Evolutionary conservation across 2,113 vertebrate genomes (phyloP), one percentile per base, ranked within the genome.

Genomic region (Podarcis raffonei): DNA sequence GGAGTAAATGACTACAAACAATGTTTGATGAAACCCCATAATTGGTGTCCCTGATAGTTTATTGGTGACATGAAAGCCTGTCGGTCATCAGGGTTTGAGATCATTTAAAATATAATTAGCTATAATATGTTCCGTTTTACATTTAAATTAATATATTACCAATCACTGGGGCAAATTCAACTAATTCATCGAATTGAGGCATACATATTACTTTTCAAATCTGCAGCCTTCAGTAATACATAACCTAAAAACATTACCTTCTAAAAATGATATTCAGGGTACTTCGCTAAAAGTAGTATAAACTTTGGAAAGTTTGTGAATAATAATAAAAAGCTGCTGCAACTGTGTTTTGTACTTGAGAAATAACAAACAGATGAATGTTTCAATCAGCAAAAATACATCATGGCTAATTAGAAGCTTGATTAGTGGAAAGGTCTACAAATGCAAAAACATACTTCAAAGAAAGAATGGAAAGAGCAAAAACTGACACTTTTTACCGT

Each of bases 171-270:
- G 42, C 42, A 48, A 65, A 23, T 65, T 75, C 59, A 76, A 25
- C 37, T 42, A 88, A 66, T 83, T 48, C 30, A 30, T 87, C 12
- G 39, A 48, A 48, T 11, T 48, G 42, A 48, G 42, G 8, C 42
- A 48, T 8, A 48, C 42, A 25, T 69, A 72, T 42, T 22, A 75
- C 8, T 74, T 72, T 81, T 72, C 4, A 39, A 57, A 74, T 23
- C 39, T 37, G 25, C 13, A 62, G 20, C 6, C 23, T 62, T 72
- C 16, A 59, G 9, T 48, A 48, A 16, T 75, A 16, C 25, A 18
- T 83, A 88, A 83, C 71, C 53, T 83, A 74, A 42, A 65, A 82
- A 23, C 13, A 48, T 74, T 57, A 88, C 72, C 39, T 88, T 75
- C 71, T 83, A 53, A 35, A 27, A 83, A 53, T 53, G 25, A 53